Base-by-base conservation (phyloP, 1,140 invertebrate species). In the Schlechtendalia chinensis region DNA sequence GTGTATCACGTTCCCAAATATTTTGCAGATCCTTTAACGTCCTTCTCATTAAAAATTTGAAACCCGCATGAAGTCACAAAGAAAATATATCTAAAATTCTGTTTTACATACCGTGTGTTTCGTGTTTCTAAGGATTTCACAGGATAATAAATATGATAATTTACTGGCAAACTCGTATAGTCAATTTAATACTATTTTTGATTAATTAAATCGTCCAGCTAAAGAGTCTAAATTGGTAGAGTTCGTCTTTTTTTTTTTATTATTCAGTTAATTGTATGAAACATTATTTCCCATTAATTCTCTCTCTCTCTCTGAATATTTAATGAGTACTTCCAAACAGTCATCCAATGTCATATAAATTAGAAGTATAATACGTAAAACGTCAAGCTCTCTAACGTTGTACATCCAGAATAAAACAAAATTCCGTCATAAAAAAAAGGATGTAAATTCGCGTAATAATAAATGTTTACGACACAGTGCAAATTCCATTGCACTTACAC, bases 1-100 rank as follows among this genome's bases (percentile, higher is more conserved):
- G 47, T 72, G 69, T 72, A 72, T 54, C 69, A 54, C 50, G 50
- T 72, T 72, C 29, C 50, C 24, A 27, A 54, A 53, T 29, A 32
- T 54, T 72, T 54, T 54, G 69, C 17, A 53, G 69, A 72, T 72
- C 24, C 8, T 72, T n/a, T 53, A 12, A n/a, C n/a, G n/a, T 24
- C 65, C 19, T 53, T 53, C 22, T 14, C 22, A 19, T 53, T 53
- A n/a, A 71, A 53, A 53, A 53, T 53, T 69, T 29, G 17, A 53
- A 71, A 72, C 47, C 29, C n/a, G 16, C 12, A 54, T 24, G 65
- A 47, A 39, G 32, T 39, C 32, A 50, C 12, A 50, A 50, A 50
- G 39, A 24, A 24, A 47, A 24, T 50, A 69, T 69, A n/a, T n/a
- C n/a, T 69, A 69, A 50, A 39, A 50, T 69, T 29, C 39, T 39